Conservation (phyloP, 2,888 invertebrate species). For the Drosophila histrio region DNA sequence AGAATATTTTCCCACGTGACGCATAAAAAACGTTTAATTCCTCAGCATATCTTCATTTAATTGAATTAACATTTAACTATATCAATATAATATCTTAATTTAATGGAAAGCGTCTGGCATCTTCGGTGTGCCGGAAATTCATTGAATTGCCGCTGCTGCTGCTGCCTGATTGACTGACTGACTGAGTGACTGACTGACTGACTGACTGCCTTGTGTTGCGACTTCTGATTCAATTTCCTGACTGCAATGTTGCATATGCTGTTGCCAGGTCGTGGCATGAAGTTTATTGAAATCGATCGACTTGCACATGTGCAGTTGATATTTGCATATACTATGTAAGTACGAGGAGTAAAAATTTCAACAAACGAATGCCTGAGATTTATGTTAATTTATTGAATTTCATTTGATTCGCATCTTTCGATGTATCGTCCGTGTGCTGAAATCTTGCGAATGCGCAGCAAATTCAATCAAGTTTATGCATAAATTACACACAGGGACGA, state of each 20-base stretch:
- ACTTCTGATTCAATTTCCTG: conserved; percentile 65
- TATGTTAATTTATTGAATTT: conserved; percentile 79
- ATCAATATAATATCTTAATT: neutral
- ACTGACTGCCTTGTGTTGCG: conserved; percentile 18
- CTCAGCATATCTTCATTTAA: no score
- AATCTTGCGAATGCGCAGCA: conserved; percentile 52
- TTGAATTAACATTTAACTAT: no score
- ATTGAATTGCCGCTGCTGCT: neutral
- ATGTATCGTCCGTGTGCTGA: conserved; percentile 36
- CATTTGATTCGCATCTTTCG: conserved; percentile 55
- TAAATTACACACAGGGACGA: conserved; percentile 61
- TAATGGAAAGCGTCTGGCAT: neutral
- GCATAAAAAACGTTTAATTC: no score
- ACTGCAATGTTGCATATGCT: conserved; percentile 47
- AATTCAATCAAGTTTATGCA: conserved; percentile 76
- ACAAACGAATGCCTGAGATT: conserved; percentile 58
- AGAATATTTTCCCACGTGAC: no score
- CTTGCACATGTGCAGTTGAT: conserved; percentile 27
- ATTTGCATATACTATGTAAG: conserved; percentile 65
- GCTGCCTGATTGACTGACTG: neutral
- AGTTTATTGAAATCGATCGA: conserved; percentile 72
- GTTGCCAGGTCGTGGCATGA: conserved; percentile 59
- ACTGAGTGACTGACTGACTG: neutral
- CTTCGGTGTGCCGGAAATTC: neutral
- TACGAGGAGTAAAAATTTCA: conserved; percentile 32